Conservation (phyloP, 2,113 vertebrate genomes). For the Onychorhynchus coronatus region DNA sequence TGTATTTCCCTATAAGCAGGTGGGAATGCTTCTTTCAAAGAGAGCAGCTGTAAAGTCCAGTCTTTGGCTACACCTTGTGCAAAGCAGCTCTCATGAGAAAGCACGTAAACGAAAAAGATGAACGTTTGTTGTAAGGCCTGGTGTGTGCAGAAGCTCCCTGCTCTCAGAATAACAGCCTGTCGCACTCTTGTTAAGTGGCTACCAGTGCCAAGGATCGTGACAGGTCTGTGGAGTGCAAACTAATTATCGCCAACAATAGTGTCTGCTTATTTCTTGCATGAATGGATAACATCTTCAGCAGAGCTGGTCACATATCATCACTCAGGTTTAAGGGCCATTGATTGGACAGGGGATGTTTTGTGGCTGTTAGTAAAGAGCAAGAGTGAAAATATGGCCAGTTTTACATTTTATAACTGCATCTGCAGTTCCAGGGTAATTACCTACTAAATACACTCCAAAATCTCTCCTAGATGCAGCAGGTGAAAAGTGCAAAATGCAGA, state of each 20-base stretch:
- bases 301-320: conserved; percentile 35
- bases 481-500: conserved; percentile 20
- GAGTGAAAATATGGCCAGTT: conserved; percentile 44
- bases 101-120: background rate
- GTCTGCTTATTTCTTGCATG: conserved; percentile 65
- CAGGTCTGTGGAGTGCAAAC: conserved; percentile 17
- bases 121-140: background rate
- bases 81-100: background rate
- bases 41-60: background rate
- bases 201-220: conserved; percentile 36
- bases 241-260: conserved; percentile 61
- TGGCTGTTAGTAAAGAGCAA: conserved; percentile 55
- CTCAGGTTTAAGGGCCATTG: conserved; percentile 49
- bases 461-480: background rate
- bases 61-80: background rate
- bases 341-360: conserved; percentile 52
- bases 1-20: background rate
- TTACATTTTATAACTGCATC: conserved; percentile 46
- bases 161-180: background rate
- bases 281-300: conserved; percentile 46
- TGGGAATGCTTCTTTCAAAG: background rate
- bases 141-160: background rate
- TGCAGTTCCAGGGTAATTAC: conserved; percentile 60
- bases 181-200: background rate
- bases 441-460: conserved; percentile 57